Base-by-base conservation (phyloP, 2,797 vertebrate genomes). In the Cynodonichthys magdalenae region DNA sequence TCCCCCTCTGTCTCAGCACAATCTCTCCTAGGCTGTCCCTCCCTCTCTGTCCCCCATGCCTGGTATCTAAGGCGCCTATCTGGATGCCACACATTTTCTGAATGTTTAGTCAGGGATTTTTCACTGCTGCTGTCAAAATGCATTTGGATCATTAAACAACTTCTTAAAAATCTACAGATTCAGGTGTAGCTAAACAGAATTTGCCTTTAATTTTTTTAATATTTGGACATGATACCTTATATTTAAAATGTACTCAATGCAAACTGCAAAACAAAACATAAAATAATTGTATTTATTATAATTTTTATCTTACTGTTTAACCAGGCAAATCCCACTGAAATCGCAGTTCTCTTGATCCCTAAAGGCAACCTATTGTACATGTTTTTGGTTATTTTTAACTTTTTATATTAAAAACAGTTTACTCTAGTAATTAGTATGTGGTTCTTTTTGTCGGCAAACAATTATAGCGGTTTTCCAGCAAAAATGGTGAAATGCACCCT, bases 41-140 rank as follows among this genome's bases (percentile, higher is more conserved):
- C 63, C 57, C 36, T 34, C 63, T 47, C 62, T 28, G 48, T 53
- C 66, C 72, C 68, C 17, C 19, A 28, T 45, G 66, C 76, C 74
- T 75, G 81, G 71, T 82, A 82, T 84, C 82, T 69, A 47, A 75
- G 85, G 79, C 81, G 72, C 85, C 77, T 81, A 56, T 86, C 71
- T 81, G 79, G 80, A 90, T 88, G 77, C 89, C 81, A 57, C 8
- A 19, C 87, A 90, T 90, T 80, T 85, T 90, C 85, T 63, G 63
- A 81, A 90, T 87, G 76, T 84, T 89, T 84, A 67, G 74, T 71
- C 83, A 75, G 66, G 72, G 71, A 80, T 80, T 79, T 69, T 69
- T 64, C 60, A 61, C 48, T 44, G 67, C 71, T 55, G 71, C 72
- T 79, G 75, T 77, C 69, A 51, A 46, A 36, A 36, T 31, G 62